These are phyloP conservation scores for Apocheima hispidaria DNA, from an alignment of 2,888 invertebrate species.

Conservation along the genomic window DNA sequence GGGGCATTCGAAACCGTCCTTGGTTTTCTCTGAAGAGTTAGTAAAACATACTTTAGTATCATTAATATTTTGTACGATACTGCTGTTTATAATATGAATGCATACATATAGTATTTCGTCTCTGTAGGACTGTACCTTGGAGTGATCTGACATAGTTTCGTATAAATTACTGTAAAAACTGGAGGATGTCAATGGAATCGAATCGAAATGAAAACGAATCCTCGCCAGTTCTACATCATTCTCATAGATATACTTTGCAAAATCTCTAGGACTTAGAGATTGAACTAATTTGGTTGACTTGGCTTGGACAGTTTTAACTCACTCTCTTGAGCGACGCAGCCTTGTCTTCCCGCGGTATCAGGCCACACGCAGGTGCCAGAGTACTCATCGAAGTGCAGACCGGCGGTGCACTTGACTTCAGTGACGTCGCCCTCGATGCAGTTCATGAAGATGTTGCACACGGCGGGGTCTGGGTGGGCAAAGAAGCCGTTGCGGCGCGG, in stretches of 20 bases:
- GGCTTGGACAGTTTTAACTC: conserved; percentile 54
- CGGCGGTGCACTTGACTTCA: conserved; percentile 94
- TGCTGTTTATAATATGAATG: too few relatives aligned
- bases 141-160: too few relatives aligned
- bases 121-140: too few relatives aligned
- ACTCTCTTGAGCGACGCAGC: conserved; percentile 87
- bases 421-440: conserved; percentile 94
- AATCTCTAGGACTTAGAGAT: too few relatives aligned
- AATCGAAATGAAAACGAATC: too few relatives aligned
- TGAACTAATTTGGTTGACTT: too few relatives aligned
- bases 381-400: conserved; percentile 95
- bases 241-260: too few relatives aligned
- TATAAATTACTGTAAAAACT: too few relatives aligned
- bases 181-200: too few relatives aligned
- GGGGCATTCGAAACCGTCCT: conserved; percentile 95
- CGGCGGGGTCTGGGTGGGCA: conserved; percentile 92
- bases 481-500: conserved; percentile 96
- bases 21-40: conserved; percentile 88
- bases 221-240: too few relatives aligned
- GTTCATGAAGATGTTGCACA: conserved; percentile 95
- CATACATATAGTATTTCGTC: too few relatives aligned
- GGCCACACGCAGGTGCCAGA: conserved; percentile 97
- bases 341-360: conserved; percentile 91
- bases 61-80: too few relatives aligned
- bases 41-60: neutral